Conservation (phyloP, 2,888 invertebrate species). For the Tenodera sinensis region DNA sequence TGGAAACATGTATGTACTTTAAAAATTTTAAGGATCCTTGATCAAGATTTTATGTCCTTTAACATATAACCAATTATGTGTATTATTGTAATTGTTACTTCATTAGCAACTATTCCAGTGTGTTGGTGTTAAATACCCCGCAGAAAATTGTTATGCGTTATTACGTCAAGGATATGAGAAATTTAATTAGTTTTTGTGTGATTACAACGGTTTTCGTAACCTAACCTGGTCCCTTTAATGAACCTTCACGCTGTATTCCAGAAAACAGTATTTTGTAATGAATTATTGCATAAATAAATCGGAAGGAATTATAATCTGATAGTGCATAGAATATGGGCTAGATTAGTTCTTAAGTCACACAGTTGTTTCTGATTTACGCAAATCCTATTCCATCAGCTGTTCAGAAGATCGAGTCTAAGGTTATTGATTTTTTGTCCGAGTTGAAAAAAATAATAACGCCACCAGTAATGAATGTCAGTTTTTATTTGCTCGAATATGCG, state of each 20-base stretch:
- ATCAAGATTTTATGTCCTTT: neutral
- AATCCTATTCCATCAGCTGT: neutral
- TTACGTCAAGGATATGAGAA: neutral
- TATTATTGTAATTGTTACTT: neutral
- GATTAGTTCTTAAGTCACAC: neutral
- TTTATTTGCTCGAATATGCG: neutral
- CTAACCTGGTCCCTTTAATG: neutral
- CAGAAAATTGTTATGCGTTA: neutral
- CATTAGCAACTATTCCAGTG: neutral
- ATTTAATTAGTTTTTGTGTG: neutral
- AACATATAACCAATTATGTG: neutral
- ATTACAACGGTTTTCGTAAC: neutral
- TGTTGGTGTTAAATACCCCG: neutral
- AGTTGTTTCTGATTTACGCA: neutral
- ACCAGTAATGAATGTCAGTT: neutral
- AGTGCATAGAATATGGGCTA: neutral
- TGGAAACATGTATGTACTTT: neutral
- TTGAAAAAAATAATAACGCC: neutral
- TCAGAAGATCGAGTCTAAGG: neutral
- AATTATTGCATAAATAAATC: neutral
- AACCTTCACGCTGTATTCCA: neutral
- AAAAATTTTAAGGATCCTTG: neutral
- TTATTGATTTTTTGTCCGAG: constrained; percentile 13
- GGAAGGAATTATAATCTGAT: neutral
- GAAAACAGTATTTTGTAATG: neutral